Percentiles rank a stretch among this genome's conserved stretches.
phyloP scores from a whole-genome alignment of 37 sponge, comb jelly and placozoan species.

The Eunapius fragilis region DNA sequence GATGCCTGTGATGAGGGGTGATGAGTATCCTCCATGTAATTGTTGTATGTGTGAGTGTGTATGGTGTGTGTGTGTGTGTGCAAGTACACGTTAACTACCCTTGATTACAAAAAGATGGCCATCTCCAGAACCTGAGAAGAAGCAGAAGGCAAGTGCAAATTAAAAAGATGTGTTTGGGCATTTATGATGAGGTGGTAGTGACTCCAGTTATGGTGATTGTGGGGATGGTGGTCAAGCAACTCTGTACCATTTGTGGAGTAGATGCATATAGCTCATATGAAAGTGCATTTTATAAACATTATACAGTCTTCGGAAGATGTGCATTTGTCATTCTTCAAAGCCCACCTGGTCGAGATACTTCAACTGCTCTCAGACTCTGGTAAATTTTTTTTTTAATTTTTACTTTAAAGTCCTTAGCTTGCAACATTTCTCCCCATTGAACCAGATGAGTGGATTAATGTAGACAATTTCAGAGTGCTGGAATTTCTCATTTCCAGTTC shows the following conservation, averaged over 20 bases:
- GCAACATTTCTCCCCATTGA: neutral
- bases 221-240: neutral
- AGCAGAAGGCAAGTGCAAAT: constrained; percentile 6
- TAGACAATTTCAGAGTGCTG: constrained; percentile 36
- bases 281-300: neutral
- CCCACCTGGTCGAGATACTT: constrained; percentile 44
- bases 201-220: neutral
- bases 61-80: neutral
- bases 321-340: constrained; percentile 35
- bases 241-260: too few species aligned
- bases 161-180: neutral
- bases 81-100: neutral
- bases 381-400: neutral
- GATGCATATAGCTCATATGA: neutral
- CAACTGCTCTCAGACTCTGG: constrained; percentile 56
- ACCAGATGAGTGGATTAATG: constrained; percentile 3
- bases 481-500: constrained; percentile 38
- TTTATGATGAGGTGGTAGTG: neutral
- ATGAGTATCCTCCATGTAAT: constrained; percentile 47
- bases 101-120: constrained; percentile 52
- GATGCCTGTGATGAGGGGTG: constrained; percentile 30
- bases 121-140: constrained; percentile 56
- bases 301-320: constrained; percentile 27
- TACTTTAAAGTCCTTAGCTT: neutral
- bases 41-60: neutral